phyloP scores from a whole-genome alignment of 2,113 vertebrate species.

The Leptosomus discolor region DNA sequence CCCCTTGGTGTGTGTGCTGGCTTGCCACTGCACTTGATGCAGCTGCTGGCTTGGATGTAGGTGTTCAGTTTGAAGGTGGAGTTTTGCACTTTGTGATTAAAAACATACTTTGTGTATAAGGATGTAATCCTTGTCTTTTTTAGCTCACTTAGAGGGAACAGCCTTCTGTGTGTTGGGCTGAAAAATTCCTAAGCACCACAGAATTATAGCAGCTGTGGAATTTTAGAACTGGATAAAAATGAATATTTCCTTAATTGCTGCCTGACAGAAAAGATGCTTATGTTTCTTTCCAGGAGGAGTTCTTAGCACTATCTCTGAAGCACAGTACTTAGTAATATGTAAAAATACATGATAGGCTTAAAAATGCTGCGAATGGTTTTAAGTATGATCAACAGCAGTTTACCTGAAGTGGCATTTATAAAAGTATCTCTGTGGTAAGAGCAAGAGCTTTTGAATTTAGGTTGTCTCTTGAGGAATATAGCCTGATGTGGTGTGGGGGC shows the following conservation, averaged over 20 bases:
- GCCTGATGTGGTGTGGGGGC: neutral
- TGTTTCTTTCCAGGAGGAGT: neutral
- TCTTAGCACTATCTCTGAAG: neutral
- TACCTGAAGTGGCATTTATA: neutral
- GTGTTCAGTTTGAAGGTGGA: neutral
- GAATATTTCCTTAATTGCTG: neutral
- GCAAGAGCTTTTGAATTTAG: neutral
- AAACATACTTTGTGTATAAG: neutral
- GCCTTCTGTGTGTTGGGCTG: neutral
- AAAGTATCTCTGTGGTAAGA: neutral
- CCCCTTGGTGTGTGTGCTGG: neutral
- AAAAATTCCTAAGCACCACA: neutral
- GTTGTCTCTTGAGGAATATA: neutral
- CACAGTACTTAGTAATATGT: neutral
- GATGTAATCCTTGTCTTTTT: neutral
- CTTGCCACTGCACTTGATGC: rapidly evolving
- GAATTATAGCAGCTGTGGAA: neutral
- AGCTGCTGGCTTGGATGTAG: neutral
- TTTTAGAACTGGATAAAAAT: neutral
- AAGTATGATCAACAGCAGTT: neutral
- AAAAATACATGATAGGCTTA: neutral
- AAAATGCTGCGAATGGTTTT: neutral
- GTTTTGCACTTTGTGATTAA: neutral
- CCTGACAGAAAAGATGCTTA: neutral
- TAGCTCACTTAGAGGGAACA: rapidly evolving